phyloP scores from a whole-genome alignment of 1,140 invertebrate species.

The Bombus affinis region DNA sequence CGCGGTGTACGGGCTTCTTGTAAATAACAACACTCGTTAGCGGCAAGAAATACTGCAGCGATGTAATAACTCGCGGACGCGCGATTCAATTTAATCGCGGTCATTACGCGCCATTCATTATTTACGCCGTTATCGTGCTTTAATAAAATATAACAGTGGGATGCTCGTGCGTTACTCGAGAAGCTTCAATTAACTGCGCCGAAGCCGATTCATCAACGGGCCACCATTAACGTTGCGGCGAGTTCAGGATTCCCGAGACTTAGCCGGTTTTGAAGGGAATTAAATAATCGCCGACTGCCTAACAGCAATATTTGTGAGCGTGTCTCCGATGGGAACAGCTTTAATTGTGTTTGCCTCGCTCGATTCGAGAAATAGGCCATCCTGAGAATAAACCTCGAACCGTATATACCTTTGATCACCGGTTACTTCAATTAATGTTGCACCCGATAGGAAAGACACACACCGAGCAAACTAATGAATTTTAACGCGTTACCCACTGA shows the following conservation, averaged over 20 bases:
- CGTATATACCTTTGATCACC: not conserved
- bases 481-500: conserved; percentile 28
- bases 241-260: not conserved
- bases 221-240: conserved; percentile 7
- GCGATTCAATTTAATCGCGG: conserved; percentile 51
- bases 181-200: conserved; percentile 34
- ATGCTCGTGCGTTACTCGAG: conserved; percentile 7
- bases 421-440: conserved; percentile 14
- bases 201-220: conserved; percentile 35
- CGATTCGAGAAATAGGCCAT: conserved; percentile 1
- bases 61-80: conserved; percentile 32
- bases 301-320: not conserved
- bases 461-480: conserved; percentile 17
- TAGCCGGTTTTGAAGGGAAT: not conserved
- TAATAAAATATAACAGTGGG: conserved; percentile 43
- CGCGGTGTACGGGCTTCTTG: conserved; percentile 30
- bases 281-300: not conserved
- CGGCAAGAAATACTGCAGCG: conserved; percentile 28
- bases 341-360: not conserved
- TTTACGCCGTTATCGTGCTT: conserved; percentile 44
- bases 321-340: not conserved
- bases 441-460: not conserved
- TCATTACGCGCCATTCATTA: conserved; percentile 50
- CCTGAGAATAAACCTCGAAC: not conserved
- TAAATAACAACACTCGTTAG: conserved; percentile 53